Percentiles rank a stretch among this genome's conserved stretches.
These are phyloP conservation scores for Sisyra nigra DNA, from an alignment of 2,888 invertebrate genomes.

Conservation along the genomic window DNA sequence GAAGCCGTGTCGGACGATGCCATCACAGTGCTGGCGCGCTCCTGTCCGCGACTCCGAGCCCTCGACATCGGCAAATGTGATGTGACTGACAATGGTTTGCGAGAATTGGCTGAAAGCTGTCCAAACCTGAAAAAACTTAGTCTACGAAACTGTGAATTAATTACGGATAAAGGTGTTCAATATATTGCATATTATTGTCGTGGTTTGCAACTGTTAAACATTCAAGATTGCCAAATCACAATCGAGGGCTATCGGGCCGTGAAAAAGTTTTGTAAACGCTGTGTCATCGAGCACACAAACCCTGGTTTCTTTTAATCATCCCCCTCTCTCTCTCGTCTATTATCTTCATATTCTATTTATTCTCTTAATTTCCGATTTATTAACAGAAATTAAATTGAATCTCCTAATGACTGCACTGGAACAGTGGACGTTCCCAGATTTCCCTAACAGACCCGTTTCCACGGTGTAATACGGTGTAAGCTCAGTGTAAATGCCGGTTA, in stretches of 20 bases:
- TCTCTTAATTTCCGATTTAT: no score
- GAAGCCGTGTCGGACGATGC: slow-evolving; percentile 90
- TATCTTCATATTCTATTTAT: no score
- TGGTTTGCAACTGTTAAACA: slow-evolving; percentile 79
- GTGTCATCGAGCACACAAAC: slow-evolving; percentile 90
- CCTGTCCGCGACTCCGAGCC: slow-evolving; percentile 72
- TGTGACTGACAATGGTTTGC: slow-evolving; percentile 75
- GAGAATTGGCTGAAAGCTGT: slow-evolving; percentile 75
- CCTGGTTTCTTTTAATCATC: slow-evolving; percentile 79
- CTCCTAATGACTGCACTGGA: no score
- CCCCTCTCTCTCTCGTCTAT: no score
- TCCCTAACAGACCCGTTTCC: no score
- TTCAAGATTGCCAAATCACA: slow-evolving; percentile 84
- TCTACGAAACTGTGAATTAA: slow-evolving; percentile 76
- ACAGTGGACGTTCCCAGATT: no score
- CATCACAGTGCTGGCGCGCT: slow-evolving; percentile 68
- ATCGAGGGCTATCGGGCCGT: slow-evolving; percentile 80
- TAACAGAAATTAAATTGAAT: no score
- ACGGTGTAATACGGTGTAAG: no score
- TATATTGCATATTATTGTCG: slow-evolving; percentile 80
- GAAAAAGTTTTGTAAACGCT: slow-evolving; percentile 81
- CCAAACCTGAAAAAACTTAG: slow-evolving; percentile 83
- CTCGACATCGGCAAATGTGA: slow-evolving; percentile 88
- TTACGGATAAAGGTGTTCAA: slow-evolving; percentile 79
- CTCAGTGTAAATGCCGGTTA: no score